A percentile compares a stretch with the other conserved stretches of the same genome.
Evolutionary conservation across 2,888 invertebrate species (phyloP).

Genomic region (Parasteatoda lunata): DNA sequence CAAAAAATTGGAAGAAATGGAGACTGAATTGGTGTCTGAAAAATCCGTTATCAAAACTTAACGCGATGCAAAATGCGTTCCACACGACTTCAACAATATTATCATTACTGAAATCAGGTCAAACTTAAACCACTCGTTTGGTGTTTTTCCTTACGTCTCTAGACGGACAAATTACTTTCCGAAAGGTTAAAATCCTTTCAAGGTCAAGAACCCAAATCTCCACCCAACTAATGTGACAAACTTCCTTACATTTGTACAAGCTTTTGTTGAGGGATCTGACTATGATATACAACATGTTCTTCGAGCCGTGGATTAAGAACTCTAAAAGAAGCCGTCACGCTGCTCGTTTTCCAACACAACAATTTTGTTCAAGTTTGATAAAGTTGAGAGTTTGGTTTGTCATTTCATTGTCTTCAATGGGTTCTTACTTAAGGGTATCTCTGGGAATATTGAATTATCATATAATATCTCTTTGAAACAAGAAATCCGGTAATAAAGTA

Average conservation of each 20-base stretch:
- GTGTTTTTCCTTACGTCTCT: conserved; percentile 15
- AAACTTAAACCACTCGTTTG: conserved; percentile 11
- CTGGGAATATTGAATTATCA: too few species aligned
- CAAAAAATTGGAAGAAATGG: not conserved
- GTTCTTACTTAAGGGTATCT: too few species aligned
- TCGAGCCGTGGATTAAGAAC: conserved; percentile 21
- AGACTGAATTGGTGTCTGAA: not conserved
- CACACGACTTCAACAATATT: conserved; percentile 20
- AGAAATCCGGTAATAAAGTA: too few species aligned
- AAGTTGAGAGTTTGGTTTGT: too few species aligned
- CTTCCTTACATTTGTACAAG: conserved; percentile 24
- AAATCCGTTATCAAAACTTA: conserved; percentile 25
- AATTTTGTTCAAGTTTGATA: not conserved
- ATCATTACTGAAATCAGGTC: conserved; percentile 33
- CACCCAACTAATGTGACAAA: conserved; percentile 36
- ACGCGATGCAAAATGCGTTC: conserved; percentile 28
- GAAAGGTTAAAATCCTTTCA: conserved; percentile 37
- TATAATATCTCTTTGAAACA: too few species aligned
- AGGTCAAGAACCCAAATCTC: conserved; percentile 42
- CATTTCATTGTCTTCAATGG: too few species aligned
- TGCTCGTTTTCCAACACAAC: not conserved
- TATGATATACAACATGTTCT: conserved; percentile 13
- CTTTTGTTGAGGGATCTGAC: conserved; percentile 28
- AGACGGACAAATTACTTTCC: conserved; percentile 5
- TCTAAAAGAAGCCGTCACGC: conserved; percentile 11